Evolutionary conservation across 2,888 invertebrate species (phyloP), one percentile per base, ranked within the genome.

Genomic region (Prenolepis imparis): DNA sequence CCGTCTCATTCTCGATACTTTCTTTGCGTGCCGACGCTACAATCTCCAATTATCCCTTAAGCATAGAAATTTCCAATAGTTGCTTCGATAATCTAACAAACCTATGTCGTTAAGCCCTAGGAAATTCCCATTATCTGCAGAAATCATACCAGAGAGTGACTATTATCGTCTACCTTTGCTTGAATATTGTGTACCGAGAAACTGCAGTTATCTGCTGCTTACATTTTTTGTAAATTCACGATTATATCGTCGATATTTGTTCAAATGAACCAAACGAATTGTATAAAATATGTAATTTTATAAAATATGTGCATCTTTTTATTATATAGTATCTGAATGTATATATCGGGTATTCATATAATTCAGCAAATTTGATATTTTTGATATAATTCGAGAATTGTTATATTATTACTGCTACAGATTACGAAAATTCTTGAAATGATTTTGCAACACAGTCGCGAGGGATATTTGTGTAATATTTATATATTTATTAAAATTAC

Each of bases 381-480:
- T 36, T 36, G 12, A 63, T 61, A 3, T 67, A 73, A 81, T 83
- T 80, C 74, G 9, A 73, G 66, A 66, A 80, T 72, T 81, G 75
- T 80, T 36, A 41, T 39, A 66, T 70, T 68, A 80, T 55, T 64
- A 39, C 39, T 72, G 52, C 48, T 24, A 55, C 41, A 67, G 57
- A 84, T 84, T 67, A 55, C 44, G 32, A 48, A 73, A 82, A 61
- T 86, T 68, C 82, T 61, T 61, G 80, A 64, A 83, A 83, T 84
- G 83, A 68, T 86, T 87, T 74, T 84, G 72, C 81, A 48, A 64
- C 73, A 72, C 36, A 44, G 28, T 28, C 28, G 83, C 85, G 80
- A 75, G 66, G 83, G 84, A 87, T 63, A 90, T 90, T 28, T 28
- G 3, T 28, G 28, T 28, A 28, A 28, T 28, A 28, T 28, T 28